Evolutionary conservation across 2,797 vertebrate genomes (phyloP), one percentile per base, ranked within the genome.

Genomic region (Protosalanx chinensis): DNA sequence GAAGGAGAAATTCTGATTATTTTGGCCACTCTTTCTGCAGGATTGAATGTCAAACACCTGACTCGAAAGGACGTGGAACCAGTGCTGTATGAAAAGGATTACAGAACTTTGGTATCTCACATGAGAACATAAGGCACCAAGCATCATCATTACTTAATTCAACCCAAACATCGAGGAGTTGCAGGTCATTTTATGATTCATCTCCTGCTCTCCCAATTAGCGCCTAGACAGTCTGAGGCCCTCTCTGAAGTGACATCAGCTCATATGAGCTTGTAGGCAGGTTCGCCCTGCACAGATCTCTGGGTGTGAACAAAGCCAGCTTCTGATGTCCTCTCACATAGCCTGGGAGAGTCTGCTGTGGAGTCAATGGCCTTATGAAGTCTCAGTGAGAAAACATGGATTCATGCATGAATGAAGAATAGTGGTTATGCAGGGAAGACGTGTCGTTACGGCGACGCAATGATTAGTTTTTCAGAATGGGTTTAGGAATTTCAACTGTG

Each of bases 121-220:
- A 20, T 79, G 71, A 82, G 81, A 86, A 37, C 61, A 51, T 46
- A 76, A 70, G 33, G 65, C 81, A 79, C 81, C 81, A 83, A 84
- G 77, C 85, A 79, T 84, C 79, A 67, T 85, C 74, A 81, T 79
- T 88, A 86, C 80, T 73, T 77, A 79, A 79, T 18, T 78, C 73
- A 82, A 62, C 62, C 72, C 78, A 68, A 63, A 82, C 81, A 85
- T 83, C 76, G 76, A 66, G 72, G 80, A 87, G 77, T 56, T 56
- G 16, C 84, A 77, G 87, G 86, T 85, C 81, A 80, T 77, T 81
- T 85, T 81, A 86, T 75, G 81, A 78, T 86, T 86, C 70, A 86
- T 88, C 86, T 89, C 72, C 76, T 74, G 57, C 18, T 74, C 79
- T 91, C 82, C 86, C 86, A 88, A 90, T 91, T 89, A 90, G 82